Evolutionary conservation across 2,113 vertebrate genomes (phyloP).

Genomic region (Gobio gobio): DNA sequence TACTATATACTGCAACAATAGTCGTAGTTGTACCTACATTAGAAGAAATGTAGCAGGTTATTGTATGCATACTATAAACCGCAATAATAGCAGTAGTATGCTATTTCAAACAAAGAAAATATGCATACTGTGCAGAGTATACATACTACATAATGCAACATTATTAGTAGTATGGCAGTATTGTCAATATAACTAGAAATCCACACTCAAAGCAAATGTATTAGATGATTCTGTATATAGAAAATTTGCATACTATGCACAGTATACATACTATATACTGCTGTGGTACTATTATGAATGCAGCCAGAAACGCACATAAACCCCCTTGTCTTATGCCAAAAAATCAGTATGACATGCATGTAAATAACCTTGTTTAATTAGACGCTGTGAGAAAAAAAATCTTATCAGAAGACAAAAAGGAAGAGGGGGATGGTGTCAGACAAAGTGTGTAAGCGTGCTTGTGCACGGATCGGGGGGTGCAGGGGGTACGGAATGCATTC

Average conservation of each 20-base stretch:
- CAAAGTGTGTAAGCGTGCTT: constrained; percentile 32
- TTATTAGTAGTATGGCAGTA: neutral
- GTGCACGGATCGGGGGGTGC: neutral
- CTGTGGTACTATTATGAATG: constrained; percentile 11
- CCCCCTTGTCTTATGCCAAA: constrained; percentile 29
- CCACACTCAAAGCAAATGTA: neutral
- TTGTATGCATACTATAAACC: neutral
- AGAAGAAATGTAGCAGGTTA: neutral
- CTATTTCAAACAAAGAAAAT: neutral
- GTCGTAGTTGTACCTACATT: neutral
- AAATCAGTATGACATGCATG: constrained; percentile 74
- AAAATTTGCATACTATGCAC: neutral
- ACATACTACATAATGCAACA: neutral
- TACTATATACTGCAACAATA: neutral
- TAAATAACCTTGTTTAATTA: constrained; percentile 81
- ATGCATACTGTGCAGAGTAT: neutral
- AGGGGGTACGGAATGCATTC: constrained; percentile 60
- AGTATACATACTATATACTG: neutral
- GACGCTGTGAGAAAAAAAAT: constrained; percentile 58
- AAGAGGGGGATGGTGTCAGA: constrained; percentile 34
- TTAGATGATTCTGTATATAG: neutral
- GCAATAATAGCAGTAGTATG: neutral
- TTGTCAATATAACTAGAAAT: neutral
- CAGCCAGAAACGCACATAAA: constrained; percentile 15
- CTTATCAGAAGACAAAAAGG: constrained; percentile 56